Conservation (phyloP, 2,113 vertebrate genomes). For the Cyphomyrus discorhynchus region DNA sequence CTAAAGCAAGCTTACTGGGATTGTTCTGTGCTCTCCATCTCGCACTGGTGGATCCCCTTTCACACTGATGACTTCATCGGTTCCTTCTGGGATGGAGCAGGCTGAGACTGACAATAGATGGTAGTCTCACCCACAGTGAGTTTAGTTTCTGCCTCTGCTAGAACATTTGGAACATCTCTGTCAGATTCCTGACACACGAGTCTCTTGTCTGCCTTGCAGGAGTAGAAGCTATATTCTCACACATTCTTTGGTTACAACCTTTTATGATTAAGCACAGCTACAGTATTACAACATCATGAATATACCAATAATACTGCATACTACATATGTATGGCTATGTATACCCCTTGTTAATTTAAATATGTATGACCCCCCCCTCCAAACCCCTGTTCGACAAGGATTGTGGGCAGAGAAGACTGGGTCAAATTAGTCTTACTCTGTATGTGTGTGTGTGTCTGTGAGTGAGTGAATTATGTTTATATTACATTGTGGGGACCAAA, state of each 20-base stretch:
- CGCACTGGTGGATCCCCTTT: background rate
- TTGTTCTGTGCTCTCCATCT: background rate
- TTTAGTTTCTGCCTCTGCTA: background rate
- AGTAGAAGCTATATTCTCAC: background rate
- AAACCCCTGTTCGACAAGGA: conserved; percentile 38
- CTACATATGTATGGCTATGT: background rate
- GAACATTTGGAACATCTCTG: background rate
- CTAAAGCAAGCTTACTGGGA: background rate
- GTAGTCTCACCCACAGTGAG: background rate
- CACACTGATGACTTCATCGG: background rate
- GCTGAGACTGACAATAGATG: background rate
- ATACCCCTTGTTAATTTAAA: background rate
- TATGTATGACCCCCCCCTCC: background rate
- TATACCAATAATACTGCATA: background rate
- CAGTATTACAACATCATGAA: background rate
- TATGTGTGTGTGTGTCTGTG: background rate
- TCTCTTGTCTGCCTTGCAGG: background rate
- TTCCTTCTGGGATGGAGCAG: background rate
- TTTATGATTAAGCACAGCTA: background rate
- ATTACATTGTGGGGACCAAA: background rate
- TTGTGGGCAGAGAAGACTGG: background rate
- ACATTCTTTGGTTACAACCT: background rate
- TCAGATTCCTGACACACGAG: background rate
- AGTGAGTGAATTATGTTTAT: background rate
- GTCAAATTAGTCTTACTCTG: background rate